Evolutionary conservation across 2,797 vertebrate genomes (phyloP).

Genomic region (Morus bassanus): DNA sequence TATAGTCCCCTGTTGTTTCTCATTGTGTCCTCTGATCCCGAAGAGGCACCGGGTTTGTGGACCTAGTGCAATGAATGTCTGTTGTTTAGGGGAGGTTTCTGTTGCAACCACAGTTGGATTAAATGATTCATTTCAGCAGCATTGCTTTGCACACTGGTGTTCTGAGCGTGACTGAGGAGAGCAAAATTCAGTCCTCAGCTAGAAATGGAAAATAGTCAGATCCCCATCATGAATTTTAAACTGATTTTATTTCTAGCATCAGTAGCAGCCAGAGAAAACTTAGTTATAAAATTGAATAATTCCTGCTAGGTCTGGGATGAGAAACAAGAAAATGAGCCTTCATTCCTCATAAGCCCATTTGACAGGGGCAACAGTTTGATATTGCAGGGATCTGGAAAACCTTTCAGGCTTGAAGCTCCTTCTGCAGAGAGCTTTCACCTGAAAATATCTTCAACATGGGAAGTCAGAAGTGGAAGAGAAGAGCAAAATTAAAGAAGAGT

Average conservation of each 20-base stretch:
- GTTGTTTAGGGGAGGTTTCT: not conserved
- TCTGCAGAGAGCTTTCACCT: not conserved
- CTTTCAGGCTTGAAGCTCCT: not conserved
- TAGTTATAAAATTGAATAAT: not conserved
- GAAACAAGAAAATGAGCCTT: not conserved
- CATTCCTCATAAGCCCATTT: not conserved
- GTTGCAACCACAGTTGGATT: not conserved
- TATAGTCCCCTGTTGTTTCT: not conserved
- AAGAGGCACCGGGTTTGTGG: not conserved
- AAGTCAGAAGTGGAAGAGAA: not conserved
- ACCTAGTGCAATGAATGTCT: not conserved
- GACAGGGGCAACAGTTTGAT: not conserved
- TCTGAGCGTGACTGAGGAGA: not conserved
- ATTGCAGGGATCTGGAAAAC: not conserved
- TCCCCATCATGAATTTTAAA: conserved; percentile 36
- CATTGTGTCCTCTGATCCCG: not conserved
- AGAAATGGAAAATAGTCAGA: conserved; percentile 25
- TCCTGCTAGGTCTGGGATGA: not conserved
- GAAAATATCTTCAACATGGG: not conserved
- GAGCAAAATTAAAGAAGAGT: not conserved
- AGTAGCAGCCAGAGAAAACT: not conserved
- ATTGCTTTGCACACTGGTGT: not conserved
- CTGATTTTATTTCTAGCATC: conserved; percentile 30
- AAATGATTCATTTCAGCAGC: not conserved
- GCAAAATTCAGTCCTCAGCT: not conserved